These are phyloP conservation scores for Dryadula phaetusa DNA, from an alignment of 2,888 invertebrate species.

Conservation along the genomic window DNA sequence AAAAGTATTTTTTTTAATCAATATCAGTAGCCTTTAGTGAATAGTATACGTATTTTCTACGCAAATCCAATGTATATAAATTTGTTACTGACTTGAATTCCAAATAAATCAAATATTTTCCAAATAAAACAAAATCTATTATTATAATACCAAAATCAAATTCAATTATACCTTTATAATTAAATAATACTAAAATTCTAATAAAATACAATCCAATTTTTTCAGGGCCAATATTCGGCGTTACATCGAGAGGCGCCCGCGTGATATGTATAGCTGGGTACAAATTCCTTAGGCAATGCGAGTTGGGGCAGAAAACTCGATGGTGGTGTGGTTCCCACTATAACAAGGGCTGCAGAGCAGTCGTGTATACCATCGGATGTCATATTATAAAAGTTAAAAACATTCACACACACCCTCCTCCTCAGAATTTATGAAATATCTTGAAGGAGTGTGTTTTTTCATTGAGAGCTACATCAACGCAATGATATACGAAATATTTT, in stretches of 20 bases:
- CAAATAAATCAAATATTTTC: too few species aligned
- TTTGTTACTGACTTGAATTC: too few species aligned
- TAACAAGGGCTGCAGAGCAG: slow-evolving; percentile 53
- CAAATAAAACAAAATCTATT: too few species aligned
- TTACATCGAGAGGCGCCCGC: slow-evolving; percentile 50
- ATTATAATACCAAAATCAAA: too few species aligned
- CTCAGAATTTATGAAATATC: slow-evolving; percentile 19
- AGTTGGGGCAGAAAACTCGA: slow-evolving; percentile 51
- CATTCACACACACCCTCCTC: slow-evolving; percentile 50
- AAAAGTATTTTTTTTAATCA: too few species aligned
- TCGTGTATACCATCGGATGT: slow-evolving; percentile 50
- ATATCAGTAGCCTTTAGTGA: too few species aligned
- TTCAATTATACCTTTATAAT: background rate
- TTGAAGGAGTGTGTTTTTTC: background rate
- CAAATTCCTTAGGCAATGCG: slow-evolving; percentile 52
- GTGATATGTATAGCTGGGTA: slow-evolving; percentile 51
- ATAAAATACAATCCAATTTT: background rate
- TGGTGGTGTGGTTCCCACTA: slow-evolving; percentile 59
- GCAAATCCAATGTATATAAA: too few species aligned
- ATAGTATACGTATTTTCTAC: too few species aligned
- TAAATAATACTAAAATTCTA: background rate
- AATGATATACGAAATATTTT: background rate
- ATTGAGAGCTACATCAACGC: background rate
- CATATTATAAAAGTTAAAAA: slow-evolving; percentile 49
- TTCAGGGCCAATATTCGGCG: slow-evolving; percentile 47